A percentile compares a stretch with the other conserved stretches of the same genome.
Conservation (phyloP, 2,888 invertebrate species). For the Acleris holmiana region DNA sequence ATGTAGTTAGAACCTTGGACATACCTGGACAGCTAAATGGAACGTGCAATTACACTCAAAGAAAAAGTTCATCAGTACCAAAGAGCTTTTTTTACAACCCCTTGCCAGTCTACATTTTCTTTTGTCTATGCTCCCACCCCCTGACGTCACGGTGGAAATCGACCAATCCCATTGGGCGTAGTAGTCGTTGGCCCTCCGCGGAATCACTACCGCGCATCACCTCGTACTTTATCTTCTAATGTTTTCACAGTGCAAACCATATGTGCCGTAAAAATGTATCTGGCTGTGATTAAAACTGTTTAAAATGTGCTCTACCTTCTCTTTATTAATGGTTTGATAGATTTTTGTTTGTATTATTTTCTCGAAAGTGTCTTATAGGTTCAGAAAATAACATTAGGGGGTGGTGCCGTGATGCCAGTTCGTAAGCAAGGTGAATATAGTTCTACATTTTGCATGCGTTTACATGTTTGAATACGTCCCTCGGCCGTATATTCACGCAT, state of each 20-base stretch:
- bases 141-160: constrained; percentile 86
- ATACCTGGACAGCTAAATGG: no score
- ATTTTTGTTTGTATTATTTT: constrained; percentile 65
- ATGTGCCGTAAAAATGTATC: constrained; percentile 67
- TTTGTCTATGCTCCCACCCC: constrained; percentile 82
- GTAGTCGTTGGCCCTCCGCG: constrained; percentile 76
- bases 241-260: constrained; percentile 74
- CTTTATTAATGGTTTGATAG: constrained; percentile 63
- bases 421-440: constrained; percentile 88
- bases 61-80: no score
- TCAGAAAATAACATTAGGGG: constrained; percentile 76
- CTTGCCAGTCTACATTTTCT: constrained; percentile 53
- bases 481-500: constrained; percentile 11
- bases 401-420: constrained; percentile 88
- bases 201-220: constrained; percentile 70
- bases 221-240: constrained; percentile 69
- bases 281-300: constrained; percentile 67
- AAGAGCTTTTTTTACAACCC: constrained; percentile 53
- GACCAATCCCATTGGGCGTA: constrained; percentile 85
- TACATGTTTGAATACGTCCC: background rate
- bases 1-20: no score
- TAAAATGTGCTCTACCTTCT: constrained; percentile 66
- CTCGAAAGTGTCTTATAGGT: constrained; percentile 62
- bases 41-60: no score
- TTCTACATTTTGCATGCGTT: constrained; percentile 19